Conservation (phyloP, 1,140 invertebrate genomes). For the Himalopsyche phryganea region DNA sequence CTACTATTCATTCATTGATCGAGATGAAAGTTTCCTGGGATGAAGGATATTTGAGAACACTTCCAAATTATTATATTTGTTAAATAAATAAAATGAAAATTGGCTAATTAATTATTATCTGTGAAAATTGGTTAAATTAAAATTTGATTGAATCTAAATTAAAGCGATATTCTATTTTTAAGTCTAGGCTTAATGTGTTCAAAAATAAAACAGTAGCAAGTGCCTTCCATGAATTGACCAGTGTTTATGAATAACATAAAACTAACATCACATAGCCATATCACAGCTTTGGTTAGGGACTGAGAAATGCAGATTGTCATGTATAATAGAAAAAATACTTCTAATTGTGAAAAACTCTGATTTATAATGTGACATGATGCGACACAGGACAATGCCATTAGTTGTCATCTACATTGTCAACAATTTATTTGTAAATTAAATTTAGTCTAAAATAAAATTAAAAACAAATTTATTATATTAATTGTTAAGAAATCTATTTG, state of each 20-base stretch:
- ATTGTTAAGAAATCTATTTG: constrained; percentile 32
- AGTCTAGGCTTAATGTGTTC: constrained; percentile 35
- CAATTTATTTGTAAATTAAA: constrained; percentile 29
- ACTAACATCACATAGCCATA: constrained; percentile 30
- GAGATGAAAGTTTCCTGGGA: constrained; percentile 5
- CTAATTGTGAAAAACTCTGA: background rate
- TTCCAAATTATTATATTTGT: constrained; percentile 29
- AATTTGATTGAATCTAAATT: constrained; percentile 24
- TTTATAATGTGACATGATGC: constrained; percentile 19
- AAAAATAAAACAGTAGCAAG: constrained; percentile 35
- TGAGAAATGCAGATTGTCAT: constrained; percentile 13
- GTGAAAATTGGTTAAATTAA: constrained; percentile 24
- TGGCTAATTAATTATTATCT: constrained; percentile 17
- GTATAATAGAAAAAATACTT: background rate
- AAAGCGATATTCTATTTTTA: constrained; percentile 32
- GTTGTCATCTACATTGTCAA: constrained; percentile 24
- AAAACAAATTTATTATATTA: constrained; percentile 28
- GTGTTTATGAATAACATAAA: constrained; percentile 26
- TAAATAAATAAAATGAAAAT: constrained; percentile 20
- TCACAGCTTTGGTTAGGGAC: constrained; percentile 29
- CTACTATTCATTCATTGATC: background rate
- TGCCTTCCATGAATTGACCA: constrained; percentile 35
- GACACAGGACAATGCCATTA: constrained; percentile 13
- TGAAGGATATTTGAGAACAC: constrained; percentile 19
- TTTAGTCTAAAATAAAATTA: constrained; percentile 32